Evolutionary conservation across 2,113 vertebrate species (phyloP), one percentile per base, ranked within the genome.

Genomic region (Bufo gargarizans): DNA sequence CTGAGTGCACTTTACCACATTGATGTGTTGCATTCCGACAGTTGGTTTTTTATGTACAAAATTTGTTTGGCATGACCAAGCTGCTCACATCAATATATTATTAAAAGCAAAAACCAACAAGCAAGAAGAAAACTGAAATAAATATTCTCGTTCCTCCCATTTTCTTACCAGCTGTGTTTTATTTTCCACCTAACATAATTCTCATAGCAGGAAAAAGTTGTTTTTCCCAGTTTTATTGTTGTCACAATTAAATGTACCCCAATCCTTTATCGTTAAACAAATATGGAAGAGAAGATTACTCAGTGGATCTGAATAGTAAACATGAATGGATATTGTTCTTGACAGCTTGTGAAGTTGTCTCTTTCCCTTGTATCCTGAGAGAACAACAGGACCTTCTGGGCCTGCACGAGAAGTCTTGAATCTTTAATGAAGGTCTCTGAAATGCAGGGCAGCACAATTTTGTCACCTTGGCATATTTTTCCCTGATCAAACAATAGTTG

Each of bases 381-480:
- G 93, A 95, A 94, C 91, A 85, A 84, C 43, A 82, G 91, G 94
- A 94, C 92, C 96, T 96, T 96, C 94, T 95, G 94, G 96, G 96
- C 93, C 94, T 93, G 90, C 91, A 92, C 90, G 92, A 94, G 91
- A 91, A 93, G 92, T 95, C 90, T 93, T 97, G 94, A 95, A 97
- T 97, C 95, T 97, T 97, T 97, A 96, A 98, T 98, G 96, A 91
- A 91, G 91, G 92, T 92, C 94, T 94, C 94, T 94, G 95, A 97
- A 96, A 97, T 95, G 95, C 95, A 94, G 93, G 93, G 94, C 94
- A 96, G 95, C 94, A 93, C 94, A 95, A 94, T 94, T 94, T 96
- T 97, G 97, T 98, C 97, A 96, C 96, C 96, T 97, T 90, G 91
- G 94, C 94, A 95, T 96, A 97, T 97, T 97, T 97, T 97, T 96